Base-by-base conservation (phyloP, 2,888 invertebrate genomes). In the Euspilapteryx auroguttella region DNA sequence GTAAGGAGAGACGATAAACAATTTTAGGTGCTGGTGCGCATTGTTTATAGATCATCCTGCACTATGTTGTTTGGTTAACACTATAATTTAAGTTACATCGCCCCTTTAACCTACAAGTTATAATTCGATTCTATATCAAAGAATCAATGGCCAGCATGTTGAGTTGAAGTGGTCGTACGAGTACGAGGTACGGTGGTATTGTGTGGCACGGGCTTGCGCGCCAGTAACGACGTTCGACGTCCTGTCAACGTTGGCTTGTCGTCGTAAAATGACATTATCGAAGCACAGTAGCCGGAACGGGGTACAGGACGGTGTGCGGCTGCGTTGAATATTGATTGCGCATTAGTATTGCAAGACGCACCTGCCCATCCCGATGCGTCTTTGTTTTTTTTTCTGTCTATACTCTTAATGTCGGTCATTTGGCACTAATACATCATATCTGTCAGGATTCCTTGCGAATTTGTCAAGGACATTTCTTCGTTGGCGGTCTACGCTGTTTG, bases 241-340 rank as follows among this genome's bases (percentile, higher is more conserved):
- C 73, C 73, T 71, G 69, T 69, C 69, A 65, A 63, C 61, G 53
- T 47, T 48, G 47, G 47, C 50, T 49, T 59, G 66, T 55, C 62
- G 57, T 75, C 75, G 69, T 75, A 75, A 75, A 75, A 71, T 61
- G 65, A 73, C 73, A 73, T 65, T 71, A 75, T 69, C 69, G 69
- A 75, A 61, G 55, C 64, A 71, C 75, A 69, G 75, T 71, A 75
- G 75, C 75, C 75, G 75, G 75, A 75, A 75, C 75, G 71, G 58
- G 55, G 62, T 69, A 75, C 75, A 75, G 75, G 75, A 73, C 75
- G 71, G 46, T 69, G 71, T 51, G 59, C 50, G 43, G 58, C 55
- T 61, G 65, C 54, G 38, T 53, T 51, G 73, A 68, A 75, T 73
- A 73, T 62, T 73, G 71, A 73, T 73, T 62, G 59, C 63, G 55